Base-by-base conservation (phyloP, 2,113 vertebrate genomes). In the Phyllostomus hastatus region DNA sequence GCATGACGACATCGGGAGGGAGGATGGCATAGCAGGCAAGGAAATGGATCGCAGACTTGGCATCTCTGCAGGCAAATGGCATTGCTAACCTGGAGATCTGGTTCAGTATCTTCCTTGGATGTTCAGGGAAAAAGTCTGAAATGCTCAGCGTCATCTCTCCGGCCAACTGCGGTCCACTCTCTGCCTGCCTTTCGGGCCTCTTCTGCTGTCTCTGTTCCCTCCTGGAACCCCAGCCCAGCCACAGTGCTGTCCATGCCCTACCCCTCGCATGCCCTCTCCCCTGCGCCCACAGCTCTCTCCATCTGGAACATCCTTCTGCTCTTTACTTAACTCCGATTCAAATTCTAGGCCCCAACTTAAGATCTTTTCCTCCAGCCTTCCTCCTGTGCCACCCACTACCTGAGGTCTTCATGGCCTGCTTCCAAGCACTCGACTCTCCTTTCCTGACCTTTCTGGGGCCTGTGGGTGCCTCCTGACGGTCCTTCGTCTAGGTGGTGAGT, bases 131-230 rank as follows among this genome's bases (percentile, higher is more conserved):
- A 57, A 28, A 4, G 10, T 72, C 46, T 91, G 20, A 85, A n/a
- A 48, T 46, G 28, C 54, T 93, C 38, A 9, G 17, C 38, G 38
- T 66, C 38, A 10, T 50, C n/a, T 94, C 61, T 22, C 4, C 31
- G 19, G 22, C 2, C 7, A 31, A 2, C n/a, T 3, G 2, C 1
- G 1, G 31, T 70, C 48, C 10, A 0, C n/a, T 41, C 41, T 48
- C 43, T 61, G 33, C 26, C 52, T 69, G 16, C 48, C 31, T 59
- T 52, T 59, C 16, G 10, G 48, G 31, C 31, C 26, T 41, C 67
- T 38, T 70, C 38, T 24, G 8, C 2, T 50, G n/a, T 16, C 38
- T 76, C 54, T 54, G n/a, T 28, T 94, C 17, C 57, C 8, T 35
- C 52, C 57, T 22, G 24, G 61, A 78, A 19, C 66, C 11, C 35